Evolutionary conservation across 2,888 invertebrate genomes (phyloP), one percentile per base, ranked within the genome.

Genomic region (Steinernema hermaphroditum): DNA sequence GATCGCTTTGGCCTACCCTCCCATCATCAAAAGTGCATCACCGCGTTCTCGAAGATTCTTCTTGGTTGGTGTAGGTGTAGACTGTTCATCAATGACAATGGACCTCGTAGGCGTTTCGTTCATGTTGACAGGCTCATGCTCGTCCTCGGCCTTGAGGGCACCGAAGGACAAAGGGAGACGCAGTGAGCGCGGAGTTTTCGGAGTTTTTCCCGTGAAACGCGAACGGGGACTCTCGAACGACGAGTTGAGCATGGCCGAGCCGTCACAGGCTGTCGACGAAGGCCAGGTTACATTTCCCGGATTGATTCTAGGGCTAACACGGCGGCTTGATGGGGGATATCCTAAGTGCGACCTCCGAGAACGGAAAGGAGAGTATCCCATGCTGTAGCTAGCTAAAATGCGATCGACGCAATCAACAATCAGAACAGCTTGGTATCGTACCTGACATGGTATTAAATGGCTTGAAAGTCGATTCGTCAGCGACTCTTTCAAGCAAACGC

Each of bases 161-260:
- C 14, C 19, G 14, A 49, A 49, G 14, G 49, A 19, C 54, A 54
- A 6, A 6, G n/a, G 54, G 24, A 54, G 54, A 8, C 54, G 54
- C 22, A 22, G 27, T 6, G 27, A 24, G 24, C 54, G 22, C 6
- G 54, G 54, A 4, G 27, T 27, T 54, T 22, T 54, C 19, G 54
- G 54, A 22, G 54, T 4, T 54, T 27, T 54, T 54, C 54, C 54
- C 6, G 24, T 6, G 27, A 24, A 54, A 6, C 54, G 54, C 27
- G 54, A 54, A 6, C 54, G 54, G 12, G 54, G 54, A 22, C 54
- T 54, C 54, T 54, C 54, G 16, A 54, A 24, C 22, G 54, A 54
- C 24, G 22, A 24, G 27, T 54, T 54, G 6, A 54, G n/a, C 27
- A 24, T 22, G 6, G 27, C 54, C 9, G 54, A 54, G 8, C 24